phyloP scores from a whole-genome alignment of 2,113 vertebrate genomes.

The Callionymus lyra region DNA sequence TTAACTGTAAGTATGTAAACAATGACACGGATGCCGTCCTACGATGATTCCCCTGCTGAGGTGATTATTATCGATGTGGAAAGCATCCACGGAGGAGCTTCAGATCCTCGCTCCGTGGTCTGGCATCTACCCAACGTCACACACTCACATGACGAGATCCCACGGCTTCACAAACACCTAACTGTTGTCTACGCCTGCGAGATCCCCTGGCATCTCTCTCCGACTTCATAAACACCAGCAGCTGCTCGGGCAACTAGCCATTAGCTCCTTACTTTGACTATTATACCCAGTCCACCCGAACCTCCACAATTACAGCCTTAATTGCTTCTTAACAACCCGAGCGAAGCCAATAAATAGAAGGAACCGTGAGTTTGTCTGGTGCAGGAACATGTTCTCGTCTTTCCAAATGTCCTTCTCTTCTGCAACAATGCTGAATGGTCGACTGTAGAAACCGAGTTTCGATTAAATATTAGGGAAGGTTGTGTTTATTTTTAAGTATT shows the following conservation, averaged over 20 bases:
- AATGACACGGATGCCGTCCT: too few species aligned
- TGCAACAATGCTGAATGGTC: too few species aligned
- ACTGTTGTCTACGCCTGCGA: conserved; percentile 31
- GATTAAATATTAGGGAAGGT: too few species aligned
- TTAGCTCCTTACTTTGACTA: conserved; percentile 64
- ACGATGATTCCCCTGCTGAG: conserved; percentile 29
- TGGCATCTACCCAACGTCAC: conserved; percentile 53
- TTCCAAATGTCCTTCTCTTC: too few species aligned
- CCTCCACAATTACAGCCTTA: conserved; percentile 69
- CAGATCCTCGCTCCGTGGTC: conserved; percentile 31
- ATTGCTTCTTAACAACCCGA: conserved; percentile 69
- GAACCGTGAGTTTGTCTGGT: conserved; percentile 8
- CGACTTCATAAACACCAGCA: conserved; percentile 69
- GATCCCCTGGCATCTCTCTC: conserved; percentile 46
- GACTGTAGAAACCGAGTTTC: too few species aligned
- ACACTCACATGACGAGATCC: conserved; percentile 12
- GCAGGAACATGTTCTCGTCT: too few species aligned
- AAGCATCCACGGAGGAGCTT: conserved; percentile 29
- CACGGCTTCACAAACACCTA: conserved; percentile 23
- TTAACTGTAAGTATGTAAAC: too few species aligned
- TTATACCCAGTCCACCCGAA: conserved; percentile 60
- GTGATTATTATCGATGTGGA: conserved; percentile 61
- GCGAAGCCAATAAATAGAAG: conserved; percentile 60
- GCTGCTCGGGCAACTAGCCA: conserved; percentile 69
- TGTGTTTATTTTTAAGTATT: too few species aligned